Evolutionary conservation across 2,888 invertebrate species (phyloP), one percentile per base, ranked within the genome.

Genomic region (Dioctria linearis): DNA sequence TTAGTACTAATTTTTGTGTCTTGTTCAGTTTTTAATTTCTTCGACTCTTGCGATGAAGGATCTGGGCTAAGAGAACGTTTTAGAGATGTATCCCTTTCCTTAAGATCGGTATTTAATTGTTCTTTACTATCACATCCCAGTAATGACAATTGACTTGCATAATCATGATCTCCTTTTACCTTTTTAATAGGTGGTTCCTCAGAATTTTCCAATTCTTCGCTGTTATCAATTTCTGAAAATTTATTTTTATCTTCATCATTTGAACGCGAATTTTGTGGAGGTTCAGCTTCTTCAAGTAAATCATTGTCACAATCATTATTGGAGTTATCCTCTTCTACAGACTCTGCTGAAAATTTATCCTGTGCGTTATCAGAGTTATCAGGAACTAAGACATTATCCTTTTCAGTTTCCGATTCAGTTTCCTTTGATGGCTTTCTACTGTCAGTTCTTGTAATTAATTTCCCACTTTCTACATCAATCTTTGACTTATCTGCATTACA

Each of bases 311-410:
- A 67, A 8, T 54, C 81, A 5, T 57, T 54, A 25, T 81, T 80
- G 39, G 83, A 83, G 3, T 76, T 65, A 5, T 75, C 83, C 39
- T 83, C 83, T 37, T 80, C 80, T 80, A 82, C 83, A 59, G 57
- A 83, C 83, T 81, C 83, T 69, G 85, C 86, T 57, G 81, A 78
- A 79, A 86, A 86, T 81, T 87, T 86, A 84, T 88, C 87, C 40
- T 86, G 85, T 13, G 87, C 88, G 84, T 87, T 87, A 83, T 88
- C 88, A 1, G 88, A 86, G 80, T 87, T 87, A 78, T 88, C 87
- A 8, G 84, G 82, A 25, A 83, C 57, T 40, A 86, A 81, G 39
- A 65, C n/a, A 13, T 73, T 37, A 13, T 66, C 46, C 49, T 80
- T 49, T 3, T 40, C 40, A 39, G 5, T 3, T 11, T 79, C 42